Evolutionary conservation across 2,113 vertebrate genomes (phyloP).

Genomic region (Clarias macrocephalus): DNA sequence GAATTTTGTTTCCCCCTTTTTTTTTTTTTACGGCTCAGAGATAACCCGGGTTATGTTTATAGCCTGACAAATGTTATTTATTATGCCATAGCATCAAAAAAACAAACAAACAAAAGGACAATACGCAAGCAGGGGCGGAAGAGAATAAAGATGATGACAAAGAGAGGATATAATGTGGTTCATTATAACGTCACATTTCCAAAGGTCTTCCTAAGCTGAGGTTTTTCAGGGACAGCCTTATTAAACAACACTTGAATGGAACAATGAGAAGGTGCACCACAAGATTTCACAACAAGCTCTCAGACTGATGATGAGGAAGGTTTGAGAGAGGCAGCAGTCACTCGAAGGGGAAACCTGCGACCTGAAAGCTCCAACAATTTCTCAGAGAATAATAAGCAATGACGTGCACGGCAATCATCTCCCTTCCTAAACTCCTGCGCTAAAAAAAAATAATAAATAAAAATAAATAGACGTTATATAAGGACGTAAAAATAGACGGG

Average conservation of each 20-base stretch:
- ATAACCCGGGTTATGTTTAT: constrained; percentile 47
- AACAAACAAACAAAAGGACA: constrained; percentile 1
- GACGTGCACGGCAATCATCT: neutral
- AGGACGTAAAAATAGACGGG: neutral
- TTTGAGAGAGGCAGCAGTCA: neutral
- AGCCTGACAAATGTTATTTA: constrained; percentile 37
- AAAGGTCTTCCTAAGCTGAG: neutral
- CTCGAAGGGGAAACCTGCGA: neutral
- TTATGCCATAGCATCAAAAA: constrained; percentile 32
- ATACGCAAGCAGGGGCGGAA: constrained; percentile 6
- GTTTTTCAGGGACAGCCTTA: neutral
- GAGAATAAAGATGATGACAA: neutral
- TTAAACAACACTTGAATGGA: neutral
- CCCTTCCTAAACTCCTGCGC: neutral
- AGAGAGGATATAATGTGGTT: neutral
- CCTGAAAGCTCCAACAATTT: neutral
- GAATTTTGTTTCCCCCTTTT: neutral
- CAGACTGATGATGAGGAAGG: neutral
- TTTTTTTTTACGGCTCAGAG: constrained; percentile 33
- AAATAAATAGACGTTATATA: neutral
- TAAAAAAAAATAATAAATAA: neutral
- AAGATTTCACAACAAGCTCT: neutral
- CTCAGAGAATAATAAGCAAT: neutral
- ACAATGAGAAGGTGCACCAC: neutral
- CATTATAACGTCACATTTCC: neutral